Percentiles rank a stretch among this genome's conserved stretches.
These are phyloP conservation scores for Hybognathus amarus DNA, from an alignment of 2,797 vertebrate genomes.

Conservation along the genomic window DNA sequence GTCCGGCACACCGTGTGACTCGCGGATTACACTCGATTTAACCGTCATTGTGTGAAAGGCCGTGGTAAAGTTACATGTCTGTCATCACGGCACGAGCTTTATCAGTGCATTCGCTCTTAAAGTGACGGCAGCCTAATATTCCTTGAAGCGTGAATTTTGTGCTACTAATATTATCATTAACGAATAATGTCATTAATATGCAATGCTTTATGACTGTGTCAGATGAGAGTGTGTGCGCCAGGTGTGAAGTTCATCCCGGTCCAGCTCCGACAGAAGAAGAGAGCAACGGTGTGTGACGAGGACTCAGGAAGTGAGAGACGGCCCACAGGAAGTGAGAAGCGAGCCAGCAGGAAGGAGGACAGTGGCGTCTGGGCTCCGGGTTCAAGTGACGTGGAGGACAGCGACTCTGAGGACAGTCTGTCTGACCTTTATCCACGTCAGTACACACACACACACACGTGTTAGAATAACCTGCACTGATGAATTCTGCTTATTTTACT, in stretches of 20 bases:
- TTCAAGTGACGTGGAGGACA: constrained; percentile 73
- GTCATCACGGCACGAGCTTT: too few relatives aligned
- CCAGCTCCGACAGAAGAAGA: constrained; percentile 78
- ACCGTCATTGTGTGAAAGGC: too few relatives aligned
- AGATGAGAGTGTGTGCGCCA: constrained; percentile 88
- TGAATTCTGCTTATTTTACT: not conserved
- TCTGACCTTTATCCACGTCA: constrained; percentile 94
- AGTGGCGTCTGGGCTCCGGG: constrained; percentile 77
- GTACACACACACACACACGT: not conserved
- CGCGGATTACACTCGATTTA: too few relatives aligned
- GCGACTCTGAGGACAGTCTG: constrained; percentile 91
- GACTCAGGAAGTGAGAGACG: not conserved
- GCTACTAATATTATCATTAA: too few relatives aligned
- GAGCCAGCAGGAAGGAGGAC: constrained; percentile 55
- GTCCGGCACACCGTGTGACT: too few relatives aligned
- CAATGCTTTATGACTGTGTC: not conserved
- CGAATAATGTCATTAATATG: not conserved
- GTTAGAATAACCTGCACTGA: not conserved
- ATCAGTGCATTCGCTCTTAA: too few relatives aligned
- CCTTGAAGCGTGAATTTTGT: too few relatives aligned
- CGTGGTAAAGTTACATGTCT: too few relatives aligned
- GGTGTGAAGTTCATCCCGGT: constrained; percentile 81
- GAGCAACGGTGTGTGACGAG: constrained; percentile 50
- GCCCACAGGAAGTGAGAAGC: constrained; percentile 38
- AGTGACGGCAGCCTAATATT: too few relatives aligned